These are phyloP conservation scores for Caenorhabditis inopinata DNA, from an alignment of 1,140 invertebrate genomes.

Conservation along the genomic window DNA sequence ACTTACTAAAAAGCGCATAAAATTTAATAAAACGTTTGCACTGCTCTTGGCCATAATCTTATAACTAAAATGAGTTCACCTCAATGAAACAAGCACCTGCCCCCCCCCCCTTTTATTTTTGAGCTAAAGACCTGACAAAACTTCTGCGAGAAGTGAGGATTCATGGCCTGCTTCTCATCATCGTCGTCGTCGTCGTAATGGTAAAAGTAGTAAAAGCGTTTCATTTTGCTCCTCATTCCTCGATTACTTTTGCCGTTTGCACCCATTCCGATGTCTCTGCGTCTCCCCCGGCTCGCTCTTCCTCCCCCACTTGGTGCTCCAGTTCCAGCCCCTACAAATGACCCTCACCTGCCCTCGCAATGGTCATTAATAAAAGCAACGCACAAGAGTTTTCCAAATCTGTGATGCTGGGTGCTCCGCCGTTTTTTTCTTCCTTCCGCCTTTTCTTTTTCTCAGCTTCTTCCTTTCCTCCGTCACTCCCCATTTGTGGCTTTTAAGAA, in stretches of 20 bases:
- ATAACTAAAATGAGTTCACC: no score
- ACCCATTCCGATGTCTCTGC: constrained; percentile 2
- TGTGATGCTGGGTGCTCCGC: neutral
- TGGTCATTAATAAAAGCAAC: constrained; percentile 28
- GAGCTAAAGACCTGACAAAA: no score
- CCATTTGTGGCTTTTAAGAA: neutral
- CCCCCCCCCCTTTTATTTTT: no score
- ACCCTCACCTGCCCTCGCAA: constrained; percentile 17
- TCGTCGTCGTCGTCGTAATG: neutral
- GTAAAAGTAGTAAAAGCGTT: neutral
- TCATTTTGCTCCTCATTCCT: neutral
- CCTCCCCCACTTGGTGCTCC: neutral
- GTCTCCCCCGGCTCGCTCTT: no score
- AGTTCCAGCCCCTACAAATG: neutral
- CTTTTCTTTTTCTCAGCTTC: neutral
- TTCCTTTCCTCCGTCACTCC: neutral
- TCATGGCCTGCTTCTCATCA: no score
- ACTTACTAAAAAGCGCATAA: no score
- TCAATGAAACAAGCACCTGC: no score
- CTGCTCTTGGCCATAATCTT: no score
- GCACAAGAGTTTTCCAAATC: neutral
- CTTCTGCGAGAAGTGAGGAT: no score
- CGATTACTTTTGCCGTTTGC: constrained; percentile 7
- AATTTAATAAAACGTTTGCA: no score
- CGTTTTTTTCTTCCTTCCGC: neutral